Percentiles rank a stretch among this genome's conserved stretches.
These are phyloP conservation scores for Momotus momota DNA, from an alignment of 2,797 vertebrate genomes.

Conservation along the genomic window DNA sequence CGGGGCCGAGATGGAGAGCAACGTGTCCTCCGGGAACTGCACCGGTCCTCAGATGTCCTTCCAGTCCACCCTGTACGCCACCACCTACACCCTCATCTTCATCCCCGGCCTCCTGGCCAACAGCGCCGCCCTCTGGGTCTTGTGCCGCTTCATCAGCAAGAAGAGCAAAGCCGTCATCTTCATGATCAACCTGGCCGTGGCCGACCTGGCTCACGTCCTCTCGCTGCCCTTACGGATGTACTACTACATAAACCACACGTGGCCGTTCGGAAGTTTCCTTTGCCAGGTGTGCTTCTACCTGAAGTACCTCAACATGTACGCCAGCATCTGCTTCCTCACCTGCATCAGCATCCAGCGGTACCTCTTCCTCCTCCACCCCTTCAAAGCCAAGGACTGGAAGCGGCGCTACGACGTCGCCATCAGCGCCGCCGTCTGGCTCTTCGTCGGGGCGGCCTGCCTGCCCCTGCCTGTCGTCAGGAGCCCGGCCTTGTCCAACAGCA, in stretches of 20 bases:
- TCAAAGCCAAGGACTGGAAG: constrained; percentile 87
- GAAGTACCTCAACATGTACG: constrained; percentile 94
- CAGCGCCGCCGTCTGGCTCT: constrained; percentile 82
- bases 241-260: constrained; percentile 85
- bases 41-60: constrained; percentile 64
- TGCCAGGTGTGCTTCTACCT: constrained; percentile 92
- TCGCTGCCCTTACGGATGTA: constrained; percentile 85
- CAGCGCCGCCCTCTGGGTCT: constrained; percentile 85
- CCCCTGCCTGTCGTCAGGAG: constrained; percentile 84
- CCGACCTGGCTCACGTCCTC: constrained; percentile 88
- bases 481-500: constrained; percentile 39
- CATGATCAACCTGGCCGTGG: constrained; percentile 90
- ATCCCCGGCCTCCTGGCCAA: constrained; percentile 90
- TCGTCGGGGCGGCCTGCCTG: constrained; percentile 83
- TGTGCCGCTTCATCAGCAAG: constrained; percentile 85
- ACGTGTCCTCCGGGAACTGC: constrained; percentile 10
- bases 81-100: constrained; percentile 87
- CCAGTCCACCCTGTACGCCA: constrained; percentile 79
- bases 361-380: constrained; percentile 86
- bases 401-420: constrained; percentile 85
- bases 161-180: constrained; percentile 90
- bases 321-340: constrained; percentile 88
- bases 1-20: background rate
- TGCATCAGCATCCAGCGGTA: constrained; percentile 92
- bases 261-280: constrained; percentile 85